phyloP scores from a whole-genome alignment of 2,797 vertebrate species.

The Antrozous pallidus region DNA sequence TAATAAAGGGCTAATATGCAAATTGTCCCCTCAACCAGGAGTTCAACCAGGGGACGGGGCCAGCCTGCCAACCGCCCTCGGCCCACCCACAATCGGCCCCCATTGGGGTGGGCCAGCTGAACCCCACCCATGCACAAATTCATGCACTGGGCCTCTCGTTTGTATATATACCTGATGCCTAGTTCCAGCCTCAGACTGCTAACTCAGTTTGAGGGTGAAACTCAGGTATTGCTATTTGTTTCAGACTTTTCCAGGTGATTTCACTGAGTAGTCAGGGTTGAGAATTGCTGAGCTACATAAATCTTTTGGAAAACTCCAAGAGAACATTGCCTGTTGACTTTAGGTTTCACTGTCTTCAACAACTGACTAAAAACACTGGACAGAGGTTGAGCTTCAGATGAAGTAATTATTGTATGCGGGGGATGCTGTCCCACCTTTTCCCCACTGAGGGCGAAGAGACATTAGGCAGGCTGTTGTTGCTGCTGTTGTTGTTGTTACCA shows the following conservation, averaged over 20 bases:
- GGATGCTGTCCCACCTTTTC: not conserved
- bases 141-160: no score
- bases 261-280: not conserved
- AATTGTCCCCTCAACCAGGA: no score
- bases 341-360: not conserved
- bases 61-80: no score
- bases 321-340: not conserved
- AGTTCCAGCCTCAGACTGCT: not conserved
- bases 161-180: not conserved
- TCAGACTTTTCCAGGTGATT: not conserved
- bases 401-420: not conserved
- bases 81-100: no score
- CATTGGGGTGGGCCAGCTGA: no score
- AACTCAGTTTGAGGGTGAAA: not conserved
- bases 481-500: not conserved
- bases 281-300: not conserved
- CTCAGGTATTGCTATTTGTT: not conserved
- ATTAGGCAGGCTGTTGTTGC: not conserved
- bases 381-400: not conserved
- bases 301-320: not conserved
- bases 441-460: not conserved
- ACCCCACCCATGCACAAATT: no score
- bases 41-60: no score
- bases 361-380: not conserved
- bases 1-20: no score